Conservation (phyloP, 2,888 invertebrate species). For the Melolontha melolontha region DNA sequence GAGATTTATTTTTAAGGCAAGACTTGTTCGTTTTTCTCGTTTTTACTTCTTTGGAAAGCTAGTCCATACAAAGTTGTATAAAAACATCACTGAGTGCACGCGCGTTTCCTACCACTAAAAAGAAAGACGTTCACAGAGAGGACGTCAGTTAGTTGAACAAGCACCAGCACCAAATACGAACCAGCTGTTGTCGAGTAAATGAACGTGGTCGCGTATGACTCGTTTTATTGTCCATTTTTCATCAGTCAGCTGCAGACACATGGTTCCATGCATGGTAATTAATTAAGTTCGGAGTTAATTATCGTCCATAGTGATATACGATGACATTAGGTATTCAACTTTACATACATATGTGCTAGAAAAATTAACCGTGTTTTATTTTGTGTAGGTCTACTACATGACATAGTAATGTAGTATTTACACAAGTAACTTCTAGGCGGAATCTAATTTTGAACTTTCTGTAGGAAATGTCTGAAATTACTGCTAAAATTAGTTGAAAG, state of each 20-base stretch:
- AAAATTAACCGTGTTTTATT: conserved; percentile 22
- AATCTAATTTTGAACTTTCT: no score
- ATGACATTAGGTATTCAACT: conserved; percentile 44
- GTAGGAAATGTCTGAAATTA: no score
- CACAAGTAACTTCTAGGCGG: background rate
- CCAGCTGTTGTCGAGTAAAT: conserved; percentile 52
- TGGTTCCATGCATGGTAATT: conserved; percentile 53
- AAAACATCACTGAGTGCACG: conserved; percentile 10
- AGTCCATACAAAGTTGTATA: conserved; percentile 10
- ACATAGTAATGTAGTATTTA: no score
- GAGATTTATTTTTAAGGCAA: conserved; percentile 16
- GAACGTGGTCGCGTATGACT: conserved; percentile 50
- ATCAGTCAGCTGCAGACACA: conserved; percentile 57
- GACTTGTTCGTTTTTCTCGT: background rate
- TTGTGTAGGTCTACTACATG: conserved; percentile 27
- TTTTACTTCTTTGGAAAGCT: conserved; percentile 8
- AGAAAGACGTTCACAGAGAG: conserved; percentile 23
- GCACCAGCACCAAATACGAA: conserved; percentile 50
- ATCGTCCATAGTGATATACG: conserved; percentile 50
- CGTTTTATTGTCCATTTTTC: conserved; percentile 56
- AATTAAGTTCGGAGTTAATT: conserved; percentile 56
- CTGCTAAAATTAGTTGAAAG: no score
- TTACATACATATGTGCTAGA: conserved; percentile 39
- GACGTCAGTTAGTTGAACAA: conserved; percentile 19
- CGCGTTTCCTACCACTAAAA: background rate